Conservation (phyloP, 2,113 vertebrate genomes). For the Microcebus ravelobensis region DNA sequence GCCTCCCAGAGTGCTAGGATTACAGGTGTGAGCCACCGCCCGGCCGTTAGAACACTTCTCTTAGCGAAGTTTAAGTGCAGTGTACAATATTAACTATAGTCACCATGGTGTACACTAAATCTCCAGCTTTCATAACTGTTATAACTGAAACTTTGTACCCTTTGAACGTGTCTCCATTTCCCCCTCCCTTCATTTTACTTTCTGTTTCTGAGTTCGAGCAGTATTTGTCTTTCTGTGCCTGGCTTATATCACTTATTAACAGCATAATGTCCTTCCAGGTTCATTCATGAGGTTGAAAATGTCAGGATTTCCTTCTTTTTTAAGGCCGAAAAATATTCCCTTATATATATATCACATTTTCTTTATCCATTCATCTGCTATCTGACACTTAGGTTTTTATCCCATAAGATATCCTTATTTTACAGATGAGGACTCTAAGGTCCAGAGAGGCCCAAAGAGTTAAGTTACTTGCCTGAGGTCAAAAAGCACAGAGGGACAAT, state of each 20-base stretch:
- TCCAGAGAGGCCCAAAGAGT: background rate
- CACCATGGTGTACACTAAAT: background rate
- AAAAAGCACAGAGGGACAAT: background rate
- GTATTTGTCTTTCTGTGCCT: background rate
- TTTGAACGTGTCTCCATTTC: background rate
- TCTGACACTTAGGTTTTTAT: too few species aligned
- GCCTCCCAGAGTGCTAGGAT: too few species aligned
- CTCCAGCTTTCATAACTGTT: background rate
- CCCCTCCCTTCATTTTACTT: background rate
- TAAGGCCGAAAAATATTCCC: too few species aligned
- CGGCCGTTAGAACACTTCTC: background rate
- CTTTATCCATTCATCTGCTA: too few species aligned
- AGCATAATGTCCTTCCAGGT: background rate
- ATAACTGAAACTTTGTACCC: too few species aligned
- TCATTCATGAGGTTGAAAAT: background rate
- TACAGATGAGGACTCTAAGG: background rate
- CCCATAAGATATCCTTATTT: background rate
- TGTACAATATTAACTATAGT: background rate
- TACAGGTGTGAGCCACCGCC: too few species aligned
- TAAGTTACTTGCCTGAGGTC: background rate
- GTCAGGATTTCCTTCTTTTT: background rate
- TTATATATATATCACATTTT: too few species aligned
- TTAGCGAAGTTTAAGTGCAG: background rate
- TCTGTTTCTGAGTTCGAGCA: background rate
- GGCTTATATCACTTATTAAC: background rate